Conservation (phyloP, 1,140 invertebrate genomes). For the Platorchestia sp. region DNA sequence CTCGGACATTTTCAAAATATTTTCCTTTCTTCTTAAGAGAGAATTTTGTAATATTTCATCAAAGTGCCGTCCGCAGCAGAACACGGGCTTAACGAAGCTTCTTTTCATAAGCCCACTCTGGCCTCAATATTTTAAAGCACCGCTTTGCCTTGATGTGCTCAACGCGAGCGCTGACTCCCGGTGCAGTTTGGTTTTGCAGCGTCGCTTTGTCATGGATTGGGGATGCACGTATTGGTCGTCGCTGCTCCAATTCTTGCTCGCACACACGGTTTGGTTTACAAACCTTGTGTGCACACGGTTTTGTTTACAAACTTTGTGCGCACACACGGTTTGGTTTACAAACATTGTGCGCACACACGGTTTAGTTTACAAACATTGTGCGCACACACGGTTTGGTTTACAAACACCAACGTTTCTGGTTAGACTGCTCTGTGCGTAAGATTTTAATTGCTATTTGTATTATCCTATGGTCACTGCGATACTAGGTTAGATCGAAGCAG, state of each 20-base stretch:
- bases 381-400: too few species aligned
- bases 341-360: too few species aligned
- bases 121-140: conserved; percentile 8
- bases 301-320: too few species aligned
- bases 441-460: too few species aligned
- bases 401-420: too few species aligned
- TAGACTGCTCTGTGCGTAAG: too few species aligned
- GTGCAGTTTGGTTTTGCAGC: background rate
- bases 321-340: too few species aligned
- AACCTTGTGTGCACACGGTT: too few species aligned
- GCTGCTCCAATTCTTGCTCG: background rate
- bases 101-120: background rate
- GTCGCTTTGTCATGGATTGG: background rate
- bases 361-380: too few species aligned
- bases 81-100: background rate
- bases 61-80: conserved; percentile 5
- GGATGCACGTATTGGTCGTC: background rate
- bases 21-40: conserved; percentile 7
- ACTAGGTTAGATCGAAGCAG: too few species aligned
- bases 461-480: too few species aligned
- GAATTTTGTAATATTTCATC: conserved; percentile 16
- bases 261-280: too few species aligned
- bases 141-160: background rate
- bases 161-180: background rate
- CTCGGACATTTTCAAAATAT: background rate